Evolutionary conservation across 2,113 vertebrate species (phyloP), one percentile per base, ranked within the genome.

Genomic region (Daboia siamensis): DNA sequence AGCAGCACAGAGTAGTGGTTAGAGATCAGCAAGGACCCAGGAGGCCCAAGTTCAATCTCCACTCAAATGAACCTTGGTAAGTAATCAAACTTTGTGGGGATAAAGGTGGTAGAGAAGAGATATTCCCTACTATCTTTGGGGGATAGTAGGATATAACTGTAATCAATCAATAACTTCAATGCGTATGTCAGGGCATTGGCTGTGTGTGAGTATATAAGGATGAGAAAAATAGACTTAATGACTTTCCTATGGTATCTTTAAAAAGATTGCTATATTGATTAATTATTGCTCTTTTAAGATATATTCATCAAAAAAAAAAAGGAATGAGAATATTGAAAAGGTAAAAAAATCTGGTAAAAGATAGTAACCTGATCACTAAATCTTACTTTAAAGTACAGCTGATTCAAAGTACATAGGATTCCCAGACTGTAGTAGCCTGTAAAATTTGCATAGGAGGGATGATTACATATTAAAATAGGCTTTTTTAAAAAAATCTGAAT

Each of bases 221-320:
- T 44, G 33, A 80, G 39, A 80, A 80, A 44, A 44, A 80, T 1
- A 80, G 17, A 80, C 74, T 33, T 74, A 39, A 80, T 95, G 59
- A 94, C 39, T 94, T 95, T 91, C 93, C 20, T 96, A 89, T 93
- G 96, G 94, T 24, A 87, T 88, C 96, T 97, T 64, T 64, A 15
- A 90, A 64, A 64, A 26, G 44, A 64, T n/a, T 0, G 15, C 92
- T 52, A 87, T 54, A 94, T 95, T 86, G 74, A 69, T 2, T 94
- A 90, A 85, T 33, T 61, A 90, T 29, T 20, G 64, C 2, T 91
- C 17, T 80, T 80, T 80, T 44, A 80, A 80, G 8, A 39, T 95
- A 69, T 94, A 95, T 91, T 24, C 51, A 95, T 89, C 1, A 95
- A 1, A 1, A 0, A 1, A 1, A 0, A 51, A 29, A 69, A 21